Evolutionary conservation across 2,113 vertebrate genomes (phyloP).

Genomic region (Myrmecophaga tridactyla): DNA sequence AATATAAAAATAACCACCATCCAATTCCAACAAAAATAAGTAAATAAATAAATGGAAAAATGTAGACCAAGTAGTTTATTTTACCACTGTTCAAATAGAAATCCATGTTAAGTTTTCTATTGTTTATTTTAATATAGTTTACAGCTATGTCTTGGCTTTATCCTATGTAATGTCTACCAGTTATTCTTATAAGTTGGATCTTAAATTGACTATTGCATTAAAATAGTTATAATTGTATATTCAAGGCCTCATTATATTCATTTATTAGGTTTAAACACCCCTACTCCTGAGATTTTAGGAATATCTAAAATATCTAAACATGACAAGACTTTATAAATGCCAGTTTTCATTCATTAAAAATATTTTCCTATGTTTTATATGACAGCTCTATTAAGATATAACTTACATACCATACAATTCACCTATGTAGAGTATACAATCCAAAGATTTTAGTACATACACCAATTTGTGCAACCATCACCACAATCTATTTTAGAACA

Average conservation of each 20-base stretch:
- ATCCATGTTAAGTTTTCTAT: not conserved
- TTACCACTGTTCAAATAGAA: not conserved
- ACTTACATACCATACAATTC: not conserved
- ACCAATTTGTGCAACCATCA: not conserved
- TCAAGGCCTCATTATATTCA: not conserved
- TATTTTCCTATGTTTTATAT: no score
- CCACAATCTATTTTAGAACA: not conserved
- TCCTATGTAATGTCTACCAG: not conserved
- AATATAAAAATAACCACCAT: not conserved
- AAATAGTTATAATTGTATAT: not conserved
- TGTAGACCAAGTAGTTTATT: not conserved
- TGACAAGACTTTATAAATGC: not conserved
- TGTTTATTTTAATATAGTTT: not conserved
- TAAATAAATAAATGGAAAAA: not conserved
- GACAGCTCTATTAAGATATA: not conserved
- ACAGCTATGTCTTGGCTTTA: not conserved
- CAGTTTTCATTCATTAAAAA: not conserved
- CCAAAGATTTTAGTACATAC: not conserved
- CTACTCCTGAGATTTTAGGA: not conserved
- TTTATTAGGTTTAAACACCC: not conserved
- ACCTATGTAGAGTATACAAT: not conserved
- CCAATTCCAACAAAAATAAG: not conserved
- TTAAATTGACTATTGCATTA: not conserved
- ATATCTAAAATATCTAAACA: not conserved
- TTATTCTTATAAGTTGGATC: not conserved